A percentile compares a stretch with the other conserved stretches of the same genome.
These are phyloP conservation scores for Oryzias celebensis DNA, from an alignment of 2,113 vertebrate species.

Conservation along the genomic window DNA sequence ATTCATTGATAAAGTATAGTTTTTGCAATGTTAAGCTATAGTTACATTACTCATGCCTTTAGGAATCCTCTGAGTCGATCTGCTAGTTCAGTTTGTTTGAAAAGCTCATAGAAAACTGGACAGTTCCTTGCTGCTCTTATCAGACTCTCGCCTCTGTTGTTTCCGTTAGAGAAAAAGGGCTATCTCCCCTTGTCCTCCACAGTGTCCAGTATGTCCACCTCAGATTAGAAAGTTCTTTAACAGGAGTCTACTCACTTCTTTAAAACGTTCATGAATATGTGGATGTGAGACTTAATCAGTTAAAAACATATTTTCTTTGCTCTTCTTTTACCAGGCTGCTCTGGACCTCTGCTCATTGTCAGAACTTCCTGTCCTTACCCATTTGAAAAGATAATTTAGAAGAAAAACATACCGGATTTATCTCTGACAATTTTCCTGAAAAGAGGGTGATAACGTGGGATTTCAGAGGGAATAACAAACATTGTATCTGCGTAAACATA, in stretches of 20 bases:
- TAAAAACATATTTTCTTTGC: neutral
- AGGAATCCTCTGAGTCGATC: constrained; percentile 5
- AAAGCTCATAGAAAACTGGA: constrained; percentile 16
- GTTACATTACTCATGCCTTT: neutral
- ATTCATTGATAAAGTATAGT: too few species aligned
- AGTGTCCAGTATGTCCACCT: constrained; percentile 27
- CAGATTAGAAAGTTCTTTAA: constrained; percentile 47
- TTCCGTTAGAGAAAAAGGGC: constrained; percentile 47
- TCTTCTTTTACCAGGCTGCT: neutral
- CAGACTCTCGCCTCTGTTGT: constrained; percentile 43
- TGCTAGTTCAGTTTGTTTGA: constrained; percentile 16
- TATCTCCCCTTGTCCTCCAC: constrained; percentile 41
- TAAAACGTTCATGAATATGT: too few species aligned
- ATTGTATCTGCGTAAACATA: neutral
- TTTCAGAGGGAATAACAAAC: neutral
- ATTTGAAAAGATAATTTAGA: neutral
- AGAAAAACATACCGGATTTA: neutral
- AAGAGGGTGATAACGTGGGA: neutral
- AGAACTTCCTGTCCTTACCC: neutral
- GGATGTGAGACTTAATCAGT: too few species aligned
- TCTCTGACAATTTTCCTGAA: neutral
- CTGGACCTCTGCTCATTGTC: neutral
- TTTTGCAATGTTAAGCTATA: constrained; percentile 5
- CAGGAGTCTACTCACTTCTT: neutral
- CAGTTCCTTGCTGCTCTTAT: constrained; percentile 56